These are phyloP conservation scores for Thera britannica DNA, from an alignment of 2,888 invertebrate genomes.

Conservation along the genomic window DNA sequence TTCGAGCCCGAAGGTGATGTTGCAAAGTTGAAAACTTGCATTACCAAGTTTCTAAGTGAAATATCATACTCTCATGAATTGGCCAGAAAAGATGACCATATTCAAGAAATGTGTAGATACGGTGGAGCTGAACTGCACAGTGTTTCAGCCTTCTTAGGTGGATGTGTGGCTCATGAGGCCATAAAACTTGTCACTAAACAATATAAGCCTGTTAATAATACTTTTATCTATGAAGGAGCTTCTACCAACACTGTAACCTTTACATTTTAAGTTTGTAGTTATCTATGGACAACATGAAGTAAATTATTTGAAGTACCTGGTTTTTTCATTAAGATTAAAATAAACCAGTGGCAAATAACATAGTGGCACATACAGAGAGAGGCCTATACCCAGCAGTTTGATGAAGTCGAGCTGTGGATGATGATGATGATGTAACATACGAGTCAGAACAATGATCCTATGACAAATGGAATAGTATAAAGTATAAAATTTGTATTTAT, in stretches of 20 bases:
- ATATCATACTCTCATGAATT: slow-evolving; percentile 90
- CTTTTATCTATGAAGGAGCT: slow-evolving; percentile 97
- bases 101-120: slow-evolving; percentile 97
- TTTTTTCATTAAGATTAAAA: neutral
- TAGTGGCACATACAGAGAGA: too few species aligned
- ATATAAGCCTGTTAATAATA: slow-evolving; percentile 98
- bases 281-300: slow-evolving; percentile 33
- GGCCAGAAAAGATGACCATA: slow-evolving; percentile 93
- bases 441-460: too few species aligned
- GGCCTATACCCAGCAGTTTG: too few species aligned
- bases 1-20: slow-evolving; percentile 96
- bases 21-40: slow-evolving; percentile 91
- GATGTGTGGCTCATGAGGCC: slow-evolving; percentile 97
- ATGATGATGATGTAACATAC: too few species aligned
- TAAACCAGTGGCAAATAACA: too few species aligned
- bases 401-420: too few species aligned
- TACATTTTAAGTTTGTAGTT: slow-evolving; percentile 83
- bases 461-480: too few species aligned
- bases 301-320: slow-evolving; percentile 45
- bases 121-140: slow-evolving; percentile 98
- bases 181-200: slow-evolving; percentile 98
- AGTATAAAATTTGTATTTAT: too few species aligned
- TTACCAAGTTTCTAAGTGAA: slow-evolving; percentile 91
- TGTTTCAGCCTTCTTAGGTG: slow-evolving; percentile 95
- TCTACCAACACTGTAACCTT: slow-evolving; percentile 93